Evolutionary conservation across 2,113 vertebrate species (phyloP).

Genomic region (Nothobranchius kuhntae): DNA sequence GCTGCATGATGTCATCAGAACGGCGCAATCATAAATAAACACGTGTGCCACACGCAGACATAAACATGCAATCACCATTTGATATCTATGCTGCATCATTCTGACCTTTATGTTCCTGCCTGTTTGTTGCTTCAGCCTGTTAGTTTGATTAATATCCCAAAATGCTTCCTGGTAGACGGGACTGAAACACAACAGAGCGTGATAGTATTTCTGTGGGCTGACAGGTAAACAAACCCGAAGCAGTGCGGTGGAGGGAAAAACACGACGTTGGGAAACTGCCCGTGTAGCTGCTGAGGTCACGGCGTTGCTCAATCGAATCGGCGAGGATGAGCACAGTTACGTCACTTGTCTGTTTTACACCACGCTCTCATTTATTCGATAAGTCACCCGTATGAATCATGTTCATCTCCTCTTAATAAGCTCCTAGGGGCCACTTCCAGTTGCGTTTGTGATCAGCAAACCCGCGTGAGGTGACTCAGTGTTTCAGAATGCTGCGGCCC

Average conservation of each 20-base stretch:
- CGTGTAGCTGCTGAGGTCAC: constrained; percentile 23
- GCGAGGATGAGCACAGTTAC: constrained; percentile 30
- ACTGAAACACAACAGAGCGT: constrained; percentile 13
- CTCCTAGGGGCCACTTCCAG: no score
- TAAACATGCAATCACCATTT: constrained; percentile 30
- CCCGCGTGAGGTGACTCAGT: constrained; percentile 47
- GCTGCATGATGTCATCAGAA: constrained; percentile 31
- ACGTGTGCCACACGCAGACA: constrained; percentile 28
- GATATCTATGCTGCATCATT: constrained; percentile 9
- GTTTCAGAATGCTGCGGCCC: constrained; percentile 42
- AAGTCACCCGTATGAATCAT: not conserved
- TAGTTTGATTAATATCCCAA: constrained; percentile 30
- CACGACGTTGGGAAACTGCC: constrained; percentile 56
- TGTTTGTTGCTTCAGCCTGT: constrained; percentile 8
- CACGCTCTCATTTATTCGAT: not conserved
- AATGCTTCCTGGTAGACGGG: constrained; percentile 13
- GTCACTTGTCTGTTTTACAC: constrained; percentile 32
- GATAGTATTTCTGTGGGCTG: not conserved
- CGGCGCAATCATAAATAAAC: constrained; percentile 30
- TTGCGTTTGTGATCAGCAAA: constrained; percentile 14
- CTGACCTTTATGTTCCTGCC: constrained; percentile 29
- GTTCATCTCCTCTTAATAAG: not conserved
- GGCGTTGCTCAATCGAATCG: constrained; percentile 50
- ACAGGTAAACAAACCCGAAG: constrained; percentile 42
- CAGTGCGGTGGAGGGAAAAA: constrained; percentile 27